Evolutionary conservation across 2,797 vertebrate species (phyloP).

Genomic region (Perdix hodgsoniae): DNA sequence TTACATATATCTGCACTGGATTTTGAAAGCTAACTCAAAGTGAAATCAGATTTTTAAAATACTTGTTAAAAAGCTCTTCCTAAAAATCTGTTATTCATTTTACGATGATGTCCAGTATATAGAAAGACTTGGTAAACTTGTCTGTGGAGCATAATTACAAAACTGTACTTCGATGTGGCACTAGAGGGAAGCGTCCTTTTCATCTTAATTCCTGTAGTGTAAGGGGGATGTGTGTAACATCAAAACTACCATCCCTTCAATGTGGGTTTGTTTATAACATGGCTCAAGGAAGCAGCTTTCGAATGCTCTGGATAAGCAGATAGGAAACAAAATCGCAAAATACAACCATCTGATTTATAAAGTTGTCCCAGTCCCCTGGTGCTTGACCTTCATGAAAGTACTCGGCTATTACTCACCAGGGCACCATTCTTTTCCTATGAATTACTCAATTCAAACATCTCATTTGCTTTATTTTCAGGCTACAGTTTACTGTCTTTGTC

Average conservation of each 20-base stretch:
- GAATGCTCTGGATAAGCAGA: constrained; percentile 66
- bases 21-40: constrained; percentile 68
- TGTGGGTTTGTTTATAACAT: constrained; percentile 37
- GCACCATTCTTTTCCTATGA: constrained; percentile 28
- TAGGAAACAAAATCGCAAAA: constrained; percentile 59
- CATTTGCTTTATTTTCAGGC: constrained; percentile 31
- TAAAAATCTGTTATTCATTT: constrained; percentile 71
- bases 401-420: constrained; percentile 8
- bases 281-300: constrained; percentile 21
- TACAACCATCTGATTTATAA: constrained; percentile 43
- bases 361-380: constrained; percentile 28
- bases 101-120: constrained; percentile 55
- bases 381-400: constrained; percentile 49
- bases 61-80: constrained; percentile 56
- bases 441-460: constrained; percentile 21
- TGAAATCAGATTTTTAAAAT: constrained; percentile 74
- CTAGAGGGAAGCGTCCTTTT: constrained; percentile 45
- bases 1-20: constrained; percentile 49
- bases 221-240: constrained; percentile 60
- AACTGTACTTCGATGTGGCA: constrained; percentile 51
- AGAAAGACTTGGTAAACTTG: constrained; percentile 56
- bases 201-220: constrained; percentile 62
- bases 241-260: constrained; percentile 57
- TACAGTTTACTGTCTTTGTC: constrained; percentile 1
- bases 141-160: constrained; percentile 52